Conservation (phyloP, 2,113 vertebrate genomes). For the Anoplopoma fimbria region DNA sequence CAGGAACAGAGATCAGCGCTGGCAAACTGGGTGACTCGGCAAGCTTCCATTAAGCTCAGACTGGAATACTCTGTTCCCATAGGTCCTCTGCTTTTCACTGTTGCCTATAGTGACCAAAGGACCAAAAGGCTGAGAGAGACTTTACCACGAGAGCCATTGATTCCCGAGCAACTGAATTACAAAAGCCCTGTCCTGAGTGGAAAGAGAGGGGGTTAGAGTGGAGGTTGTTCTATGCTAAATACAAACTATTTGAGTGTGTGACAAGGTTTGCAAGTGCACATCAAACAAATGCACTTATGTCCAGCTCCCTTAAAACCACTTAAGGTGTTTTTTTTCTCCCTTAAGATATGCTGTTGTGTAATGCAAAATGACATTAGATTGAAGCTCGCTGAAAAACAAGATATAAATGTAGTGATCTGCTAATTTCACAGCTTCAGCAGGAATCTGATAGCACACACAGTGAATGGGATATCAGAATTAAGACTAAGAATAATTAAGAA, state of each 20-base stretch:
- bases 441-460: neutral
- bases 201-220: neutral
- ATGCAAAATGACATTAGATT: neutral
- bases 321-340: neutral
- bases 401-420: too few relatives aligned
- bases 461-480: neutral
- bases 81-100: slow-evolving; percentile 9
- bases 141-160: slow-evolving; percentile 7
- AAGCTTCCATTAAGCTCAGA: neutral
- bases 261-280: slow-evolving; percentile 5
- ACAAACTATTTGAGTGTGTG: neutral
- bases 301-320: neutral
- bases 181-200: slow-evolving; percentile 1
- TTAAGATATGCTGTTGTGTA: neutral
- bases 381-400: neutral
- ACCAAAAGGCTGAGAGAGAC: slow-evolving; percentile 6
- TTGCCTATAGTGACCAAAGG: slow-evolving; percentile 39
- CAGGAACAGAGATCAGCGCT: neutral
- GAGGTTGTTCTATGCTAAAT: neutral
- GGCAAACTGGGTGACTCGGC: neutral
- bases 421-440: neutral
- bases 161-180: slow-evolving; percentile 1
- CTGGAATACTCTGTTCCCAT: slow-evolving; percentile 18
- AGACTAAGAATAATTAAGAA: neutral
- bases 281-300: slow-evolving; percentile 4